Conservation (phyloP, 1,140 invertebrate species). For the Apis laboriosa region DNA sequence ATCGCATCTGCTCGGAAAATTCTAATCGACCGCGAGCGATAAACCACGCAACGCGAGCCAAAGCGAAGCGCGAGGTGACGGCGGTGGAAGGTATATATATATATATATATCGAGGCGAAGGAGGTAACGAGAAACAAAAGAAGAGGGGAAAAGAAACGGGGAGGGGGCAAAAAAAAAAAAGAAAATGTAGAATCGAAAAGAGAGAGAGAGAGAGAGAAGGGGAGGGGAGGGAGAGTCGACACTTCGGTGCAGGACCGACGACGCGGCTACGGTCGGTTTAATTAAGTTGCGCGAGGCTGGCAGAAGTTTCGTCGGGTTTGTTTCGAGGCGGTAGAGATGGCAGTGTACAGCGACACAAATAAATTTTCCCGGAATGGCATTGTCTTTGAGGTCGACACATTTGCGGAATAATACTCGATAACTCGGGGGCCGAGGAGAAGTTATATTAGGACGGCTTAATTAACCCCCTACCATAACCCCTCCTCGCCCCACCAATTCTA, state of each 20-base stretch:
- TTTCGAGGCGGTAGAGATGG: conserved; percentile 56
- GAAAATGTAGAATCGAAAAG: background rate
- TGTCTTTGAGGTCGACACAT: conserved; percentile 76
- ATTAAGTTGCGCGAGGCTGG: conserved; percentile 72
- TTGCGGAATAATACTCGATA: conserved; percentile 75
- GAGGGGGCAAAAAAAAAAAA: background rate
- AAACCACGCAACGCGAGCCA: too few relatives aligned
- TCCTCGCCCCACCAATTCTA: conserved; percentile 61
- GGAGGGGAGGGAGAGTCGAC: conserved; percentile 52
- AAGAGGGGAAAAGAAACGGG: background rate
- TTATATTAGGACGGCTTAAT: conserved; percentile 76
- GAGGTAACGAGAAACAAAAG: background rate
- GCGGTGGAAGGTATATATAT: background rate
- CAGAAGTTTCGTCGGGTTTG: conserved; percentile 70
- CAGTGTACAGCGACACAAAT: conserved; percentile 71
- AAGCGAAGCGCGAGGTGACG: background rate
- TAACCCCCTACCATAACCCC: conserved; percentile 68
- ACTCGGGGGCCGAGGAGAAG: conserved; percentile 69
- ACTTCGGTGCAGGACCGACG: conserved; percentile 67
- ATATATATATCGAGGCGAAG: background rate
- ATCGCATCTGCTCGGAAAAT: background rate
- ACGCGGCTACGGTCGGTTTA: conserved; percentile 65
- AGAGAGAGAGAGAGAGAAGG: conserved; percentile 11
- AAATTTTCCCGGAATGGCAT: conserved; percentile 75
- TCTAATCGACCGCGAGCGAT: background rate